Conservation (phyloP, 2,113 vertebrate species). For the Bostrychus sinensis region DNA sequence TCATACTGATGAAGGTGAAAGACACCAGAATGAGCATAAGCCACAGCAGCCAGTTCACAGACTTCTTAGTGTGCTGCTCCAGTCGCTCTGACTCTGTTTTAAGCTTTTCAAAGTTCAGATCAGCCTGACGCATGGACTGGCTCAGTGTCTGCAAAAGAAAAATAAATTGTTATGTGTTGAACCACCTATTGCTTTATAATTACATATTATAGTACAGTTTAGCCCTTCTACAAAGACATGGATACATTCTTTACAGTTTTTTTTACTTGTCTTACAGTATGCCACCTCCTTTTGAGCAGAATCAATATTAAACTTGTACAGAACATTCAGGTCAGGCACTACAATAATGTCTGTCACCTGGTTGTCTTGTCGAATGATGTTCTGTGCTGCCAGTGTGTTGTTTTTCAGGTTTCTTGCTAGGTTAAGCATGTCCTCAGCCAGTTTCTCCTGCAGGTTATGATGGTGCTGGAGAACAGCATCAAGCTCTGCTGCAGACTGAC, state of each 20-base stretch:
- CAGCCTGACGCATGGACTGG: constrained; percentile 92
- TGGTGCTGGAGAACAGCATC: constrained; percentile 91
- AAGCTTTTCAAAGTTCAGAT: constrained; percentile 95
- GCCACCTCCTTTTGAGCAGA: constrained; percentile 56
- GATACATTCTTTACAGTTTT: not conserved
- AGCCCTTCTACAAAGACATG: not conserved
- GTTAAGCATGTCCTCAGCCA: constrained; percentile 96
- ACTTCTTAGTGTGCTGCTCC: constrained; percentile 96
- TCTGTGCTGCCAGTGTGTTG: constrained; percentile 93
- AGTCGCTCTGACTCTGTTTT: constrained; percentile 93
- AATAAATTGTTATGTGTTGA: not conserved
- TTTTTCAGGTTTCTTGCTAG: constrained; percentile 95
- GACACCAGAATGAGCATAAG: constrained; percentile 94
- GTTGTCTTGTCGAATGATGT: constrained; percentile 97
- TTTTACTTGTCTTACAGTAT: constrained; percentile 11
- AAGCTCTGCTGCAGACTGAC: constrained; percentile 88
- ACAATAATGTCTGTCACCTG: constrained; percentile 81
- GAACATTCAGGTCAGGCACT: not conserved
- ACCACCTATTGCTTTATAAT: not conserved
- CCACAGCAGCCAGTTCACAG: constrained; percentile 97
- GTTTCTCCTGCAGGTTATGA: constrained; percentile 92
- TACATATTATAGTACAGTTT: not conserved
- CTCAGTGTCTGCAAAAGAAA: constrained; percentile 83
- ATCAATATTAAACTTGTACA: not conserved
- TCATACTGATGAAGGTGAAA: constrained; percentile 96